phyloP scores from a whole-genome alignment of 1,140 invertebrate genomes.

The Polyergus mexicanus region DNA sequence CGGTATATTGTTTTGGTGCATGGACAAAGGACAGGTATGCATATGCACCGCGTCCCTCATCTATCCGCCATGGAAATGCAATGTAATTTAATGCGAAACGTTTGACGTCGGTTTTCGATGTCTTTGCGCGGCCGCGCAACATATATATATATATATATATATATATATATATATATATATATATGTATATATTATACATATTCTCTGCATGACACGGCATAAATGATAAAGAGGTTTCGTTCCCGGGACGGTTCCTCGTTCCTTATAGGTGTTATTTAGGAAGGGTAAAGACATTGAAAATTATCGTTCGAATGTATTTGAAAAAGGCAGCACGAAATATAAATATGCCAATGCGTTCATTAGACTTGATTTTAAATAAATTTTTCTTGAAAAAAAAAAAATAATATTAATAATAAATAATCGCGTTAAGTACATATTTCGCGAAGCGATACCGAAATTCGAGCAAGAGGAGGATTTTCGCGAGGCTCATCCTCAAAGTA shows the following conservation, averaged over 20 bases:
- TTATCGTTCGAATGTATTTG: conserved; percentile 61
- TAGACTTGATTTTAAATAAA: not conserved
- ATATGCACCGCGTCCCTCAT: conserved; percentile 67
- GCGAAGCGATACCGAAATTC: not conserved
- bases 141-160: conserved; percentile 22
- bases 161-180: not conserved
- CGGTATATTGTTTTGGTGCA: conserved; percentile 70
- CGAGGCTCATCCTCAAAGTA: conserved; percentile 23
- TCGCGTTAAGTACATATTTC: not conserved
- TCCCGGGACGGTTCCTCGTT: conserved; percentile 25
- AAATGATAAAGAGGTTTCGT: conserved; percentile 67
- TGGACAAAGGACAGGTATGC: conserved; percentile 73
- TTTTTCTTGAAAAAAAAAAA: not conserved
- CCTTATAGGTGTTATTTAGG: conserved; percentile 49
- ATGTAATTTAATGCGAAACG: conserved; percentile 77
- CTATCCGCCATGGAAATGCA: conserved; percentile 77
- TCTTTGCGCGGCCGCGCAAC: conserved; percentile 66
- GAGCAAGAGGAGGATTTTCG: not conserved
- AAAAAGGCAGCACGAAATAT: conserved; percentile 25
- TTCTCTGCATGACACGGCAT: conserved; percentile 27
- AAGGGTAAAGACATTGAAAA: conserved; percentile 67
- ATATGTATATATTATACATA: not conserved
- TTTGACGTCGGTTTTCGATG: conserved; percentile 74
- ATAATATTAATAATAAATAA: no score
- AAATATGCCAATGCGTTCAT: not conserved